phyloP scores from a whole-genome alignment of 2,888 invertebrate genomes.

The Leucoptera coffeella region DNA sequence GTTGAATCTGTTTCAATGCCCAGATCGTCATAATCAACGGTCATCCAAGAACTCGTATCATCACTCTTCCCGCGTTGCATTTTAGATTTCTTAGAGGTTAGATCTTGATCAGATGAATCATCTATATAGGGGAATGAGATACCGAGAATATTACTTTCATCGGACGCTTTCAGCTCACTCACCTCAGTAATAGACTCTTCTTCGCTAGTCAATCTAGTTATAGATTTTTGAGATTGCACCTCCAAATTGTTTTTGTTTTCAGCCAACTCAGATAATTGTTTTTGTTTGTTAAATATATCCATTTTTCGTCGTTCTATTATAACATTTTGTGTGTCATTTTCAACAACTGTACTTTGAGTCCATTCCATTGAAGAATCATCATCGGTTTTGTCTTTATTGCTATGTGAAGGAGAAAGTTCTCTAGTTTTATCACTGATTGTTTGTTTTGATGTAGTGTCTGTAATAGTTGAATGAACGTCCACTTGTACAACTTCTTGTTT shows the following conservation, averaged over 20 bases:
- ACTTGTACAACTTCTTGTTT: constrained; percentile 44
- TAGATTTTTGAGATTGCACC: constrained; percentile 25
- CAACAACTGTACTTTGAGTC: constrained; percentile 38
- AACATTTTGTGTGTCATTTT: constrained; percentile 56
- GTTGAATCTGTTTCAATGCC: constrained; percentile 56
- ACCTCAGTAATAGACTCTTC: constrained; percentile 67
- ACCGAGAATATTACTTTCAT: constrained; percentile 40
- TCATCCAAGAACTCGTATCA: constrained; percentile 63
- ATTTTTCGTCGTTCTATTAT: constrained; percentile 56
- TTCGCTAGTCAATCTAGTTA: constrained; percentile 53
- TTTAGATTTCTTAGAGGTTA: constrained; percentile 18
- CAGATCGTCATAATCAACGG: constrained; percentile 61
- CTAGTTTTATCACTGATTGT: constrained; percentile 10
- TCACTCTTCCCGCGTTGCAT: constrained; percentile 54
- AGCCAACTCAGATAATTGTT: constrained; percentile 34
- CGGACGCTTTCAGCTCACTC: constrained; percentile 53
- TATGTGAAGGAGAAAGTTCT: constrained; percentile 24
- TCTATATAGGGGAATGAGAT: constrained; percentile 46
- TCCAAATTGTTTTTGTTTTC: constrained; percentile 32
- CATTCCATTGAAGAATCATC: constrained; percentile 43
- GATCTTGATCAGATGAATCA: constrained; percentile 43
- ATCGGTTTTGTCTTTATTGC: constrained; percentile 37
- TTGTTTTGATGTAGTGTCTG: constrained; percentile 10
- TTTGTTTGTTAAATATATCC: constrained; percentile 54
- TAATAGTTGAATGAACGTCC: too few relatives aligned